These are phyloP conservation scores for Trichacis sp. DNA, from an alignment of 2,888 invertebrate genomes.

Conservation along the genomic window DNA sequence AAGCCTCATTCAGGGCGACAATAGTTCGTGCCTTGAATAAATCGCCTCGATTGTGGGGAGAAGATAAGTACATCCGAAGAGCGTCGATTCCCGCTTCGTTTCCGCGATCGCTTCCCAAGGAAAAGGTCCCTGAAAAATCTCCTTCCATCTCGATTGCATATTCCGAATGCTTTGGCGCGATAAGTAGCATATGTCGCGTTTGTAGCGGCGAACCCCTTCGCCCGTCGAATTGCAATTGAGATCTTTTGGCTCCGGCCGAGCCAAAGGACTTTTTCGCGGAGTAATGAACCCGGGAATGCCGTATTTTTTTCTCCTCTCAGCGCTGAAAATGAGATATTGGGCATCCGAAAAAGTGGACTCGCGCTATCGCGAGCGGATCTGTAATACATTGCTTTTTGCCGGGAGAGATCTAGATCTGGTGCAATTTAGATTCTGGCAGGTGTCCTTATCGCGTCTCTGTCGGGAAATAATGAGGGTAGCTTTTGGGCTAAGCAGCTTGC, in stretches of 20 bases:
- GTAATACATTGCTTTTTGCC: neutral
- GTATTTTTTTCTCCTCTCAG: no score
- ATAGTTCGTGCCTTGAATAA: constrained; percentile 63
- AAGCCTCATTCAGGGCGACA: constrained; percentile 62
- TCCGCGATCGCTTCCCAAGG: constrained; percentile 19
- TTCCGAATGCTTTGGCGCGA: constrained; percentile 1
- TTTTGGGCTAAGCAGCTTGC: no score
- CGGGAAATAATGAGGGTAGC: constrained; percentile 3
- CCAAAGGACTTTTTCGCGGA: no score
- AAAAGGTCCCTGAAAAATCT: constrained; percentile 6
- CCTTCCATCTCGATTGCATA: constrained; percentile 9
- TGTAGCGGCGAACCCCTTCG: neutral
- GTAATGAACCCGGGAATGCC: no score
- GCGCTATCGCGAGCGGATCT: no score
- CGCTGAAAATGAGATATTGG: neutral
- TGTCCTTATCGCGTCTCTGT: neutral
- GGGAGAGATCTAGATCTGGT: neutral
- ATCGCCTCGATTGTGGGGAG: constrained; percentile 61
- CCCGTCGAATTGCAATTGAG: neutral
- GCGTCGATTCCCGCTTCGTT: constrained; percentile 23
- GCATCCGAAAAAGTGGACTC: neutral
- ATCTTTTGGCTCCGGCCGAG: neutral
- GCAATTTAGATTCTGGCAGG: constrained; percentile 1
- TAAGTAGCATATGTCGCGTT: constrained; percentile 3
- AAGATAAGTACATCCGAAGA: constrained; percentile 55